phyloP scores from a whole-genome alignment of 1,140 invertebrate genomes.

The Calliopsis andreniformis region DNA sequence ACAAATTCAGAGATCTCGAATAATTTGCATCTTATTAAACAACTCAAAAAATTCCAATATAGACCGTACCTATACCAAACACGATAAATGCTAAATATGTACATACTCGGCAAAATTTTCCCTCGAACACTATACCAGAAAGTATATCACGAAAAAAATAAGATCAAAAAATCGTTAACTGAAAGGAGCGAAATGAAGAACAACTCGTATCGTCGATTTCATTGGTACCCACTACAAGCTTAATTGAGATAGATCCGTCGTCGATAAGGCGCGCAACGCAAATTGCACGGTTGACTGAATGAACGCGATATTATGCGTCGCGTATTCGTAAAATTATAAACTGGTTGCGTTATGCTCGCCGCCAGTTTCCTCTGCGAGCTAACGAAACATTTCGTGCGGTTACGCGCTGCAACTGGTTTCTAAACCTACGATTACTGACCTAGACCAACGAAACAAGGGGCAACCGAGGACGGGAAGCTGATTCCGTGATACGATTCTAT shows the following conservation, averaged over 20 bases:
- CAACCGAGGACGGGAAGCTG: background rate
- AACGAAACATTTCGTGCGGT: conserved; percentile 19
- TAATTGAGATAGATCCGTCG: background rate
- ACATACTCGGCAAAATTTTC: too few species aligned
- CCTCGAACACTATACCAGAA: too few species aligned
- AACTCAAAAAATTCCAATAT: too few species aligned
- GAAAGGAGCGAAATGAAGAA: background rate
- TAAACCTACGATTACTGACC: conserved; percentile 46
- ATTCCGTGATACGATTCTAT: conserved; percentile 17
- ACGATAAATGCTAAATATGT: too few species aligned
- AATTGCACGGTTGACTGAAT: background rate
- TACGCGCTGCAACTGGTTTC: conserved; percentile 14
- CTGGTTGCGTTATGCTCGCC: background rate
- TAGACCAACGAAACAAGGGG: conserved; percentile 36
- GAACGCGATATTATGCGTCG: background rate
- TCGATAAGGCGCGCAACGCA: background rate
- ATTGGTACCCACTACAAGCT: too few species aligned
- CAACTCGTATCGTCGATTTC: background rate
- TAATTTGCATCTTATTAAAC: too few species aligned
- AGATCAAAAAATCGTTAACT: background rate
- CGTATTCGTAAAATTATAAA: background rate
- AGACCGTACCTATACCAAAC: too few species aligned
- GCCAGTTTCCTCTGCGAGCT: background rate
- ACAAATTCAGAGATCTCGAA: too few species aligned
- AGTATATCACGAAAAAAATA: too few species aligned